phyloP scores from a whole-genome alignment of 2,888 invertebrate species.

The Xestia xanthographa region DNA sequence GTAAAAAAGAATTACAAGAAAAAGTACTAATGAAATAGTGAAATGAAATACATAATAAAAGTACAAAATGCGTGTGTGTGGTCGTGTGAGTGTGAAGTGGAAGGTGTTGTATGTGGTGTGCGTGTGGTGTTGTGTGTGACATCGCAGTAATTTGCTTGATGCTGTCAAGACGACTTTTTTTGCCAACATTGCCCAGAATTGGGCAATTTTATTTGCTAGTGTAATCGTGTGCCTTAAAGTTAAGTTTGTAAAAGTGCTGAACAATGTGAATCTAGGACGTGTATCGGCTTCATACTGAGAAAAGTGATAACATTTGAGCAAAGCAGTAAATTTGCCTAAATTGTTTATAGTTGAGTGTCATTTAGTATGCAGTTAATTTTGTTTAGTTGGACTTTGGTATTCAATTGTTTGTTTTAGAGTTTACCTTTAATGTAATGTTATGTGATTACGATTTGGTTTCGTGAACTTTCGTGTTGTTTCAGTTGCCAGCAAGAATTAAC shows the following conservation, averaged over 20 bases:
- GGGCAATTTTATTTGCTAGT: constrained; percentile 8
- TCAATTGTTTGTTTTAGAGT: constrained; percentile 35
- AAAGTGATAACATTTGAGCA: constrained; percentile 54
- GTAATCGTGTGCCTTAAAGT: constrained; percentile 27
- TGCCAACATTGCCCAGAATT: neutral
- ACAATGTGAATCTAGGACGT: constrained; percentile 60
- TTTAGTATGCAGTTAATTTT: constrained; percentile 46
- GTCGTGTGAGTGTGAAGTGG: no score
- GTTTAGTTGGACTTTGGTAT: constrained; percentile 40
- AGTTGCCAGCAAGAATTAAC: neutral
- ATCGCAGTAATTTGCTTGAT: no score
- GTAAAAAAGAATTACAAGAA: no score
- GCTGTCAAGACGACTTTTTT: neutral
- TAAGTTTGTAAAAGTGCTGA: constrained; percentile 62
- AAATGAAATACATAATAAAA: no score
- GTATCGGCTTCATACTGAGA: constrained; percentile 52
- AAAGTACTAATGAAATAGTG: no score
- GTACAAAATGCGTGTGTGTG: no score
- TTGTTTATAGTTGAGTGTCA: constrained; percentile 39
- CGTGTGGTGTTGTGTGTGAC: no score
- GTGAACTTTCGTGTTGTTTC: constrained; percentile 25
- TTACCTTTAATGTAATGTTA: constrained; percentile 12
- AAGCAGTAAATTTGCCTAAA: constrained; percentile 41
- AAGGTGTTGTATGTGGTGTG: no score
- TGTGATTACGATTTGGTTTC: constrained; percentile 6